Evolutionary conservation across 2,888 invertebrate genomes (phyloP).

Genomic region (Tenthredo mesomela): DNA sequence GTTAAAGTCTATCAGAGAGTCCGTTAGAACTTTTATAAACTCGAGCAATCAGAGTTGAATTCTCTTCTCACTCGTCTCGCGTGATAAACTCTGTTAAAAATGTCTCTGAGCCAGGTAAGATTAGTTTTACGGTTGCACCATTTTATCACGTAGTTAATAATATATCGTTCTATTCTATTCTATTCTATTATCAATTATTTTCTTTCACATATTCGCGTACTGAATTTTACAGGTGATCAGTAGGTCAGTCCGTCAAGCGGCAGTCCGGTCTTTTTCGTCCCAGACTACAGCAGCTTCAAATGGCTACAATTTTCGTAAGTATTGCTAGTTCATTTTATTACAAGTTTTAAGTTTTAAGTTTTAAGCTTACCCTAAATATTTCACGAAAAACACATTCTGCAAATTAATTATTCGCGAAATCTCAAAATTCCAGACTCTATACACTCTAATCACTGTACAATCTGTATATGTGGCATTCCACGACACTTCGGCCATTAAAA

Average conservation of each 20-base stretch:
- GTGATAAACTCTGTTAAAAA: neutral
- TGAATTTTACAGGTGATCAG: constrained; percentile 59
- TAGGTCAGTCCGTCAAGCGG: constrained; percentile 54
- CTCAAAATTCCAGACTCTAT: neutral
- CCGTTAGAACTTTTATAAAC: neutral
- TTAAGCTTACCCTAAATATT: neutral
- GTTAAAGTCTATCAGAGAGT: constrained; percentile 1
- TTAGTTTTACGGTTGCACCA: neutral
- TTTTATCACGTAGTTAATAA: neutral
- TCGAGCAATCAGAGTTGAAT: neutral
- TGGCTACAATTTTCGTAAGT: constrained; percentile 56
- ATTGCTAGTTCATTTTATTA: neutral
- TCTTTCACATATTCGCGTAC: neutral
- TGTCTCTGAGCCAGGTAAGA: constrained; percentile 44
- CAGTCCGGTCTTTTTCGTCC: constrained; percentile 63
- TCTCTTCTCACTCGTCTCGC: neutral
- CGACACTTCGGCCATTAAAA: too few relatives aligned
- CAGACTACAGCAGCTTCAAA: constrained; percentile 53
- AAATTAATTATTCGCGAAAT: neutral
- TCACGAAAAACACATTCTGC: neutral
- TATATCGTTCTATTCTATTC: neutral
- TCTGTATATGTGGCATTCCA: neutral
- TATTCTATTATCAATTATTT: neutral
- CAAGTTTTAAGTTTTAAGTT: neutral
- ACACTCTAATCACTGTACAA: neutral